A percentile compares a stretch with the other conserved stretches of the same genome.
Evolutionary conservation across 2,888 invertebrate genomes (phyloP).

Genomic region (Tetheella fluctuosa): DNA sequence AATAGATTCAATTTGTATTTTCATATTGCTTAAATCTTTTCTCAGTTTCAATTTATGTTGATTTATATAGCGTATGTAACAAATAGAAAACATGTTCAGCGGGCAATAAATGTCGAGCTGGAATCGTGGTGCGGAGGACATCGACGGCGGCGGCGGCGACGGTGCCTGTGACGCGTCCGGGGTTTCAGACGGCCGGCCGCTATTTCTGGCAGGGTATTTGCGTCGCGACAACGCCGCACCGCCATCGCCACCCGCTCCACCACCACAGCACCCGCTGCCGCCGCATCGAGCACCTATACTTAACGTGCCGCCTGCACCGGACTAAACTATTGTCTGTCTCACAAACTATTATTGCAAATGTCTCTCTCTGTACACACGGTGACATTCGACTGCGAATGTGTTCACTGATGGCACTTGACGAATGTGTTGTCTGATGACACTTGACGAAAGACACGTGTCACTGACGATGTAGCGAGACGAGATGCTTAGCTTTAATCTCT

Average conservation of each 20-base stretch:
- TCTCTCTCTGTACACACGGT: background rate
- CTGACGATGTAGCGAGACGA: background rate
- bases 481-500: background rate
- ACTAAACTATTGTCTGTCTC: slow-evolving; percentile 10
- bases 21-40: background rate
- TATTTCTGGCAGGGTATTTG: slow-evolving; percentile 76
- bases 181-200: slow-evolving; percentile 73
- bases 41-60: background rate
- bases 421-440: background rate
- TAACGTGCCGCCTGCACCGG: slow-evolving; percentile 60
- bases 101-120: slow-evolving; percentile 39
- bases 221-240: slow-evolving; percentile 50
- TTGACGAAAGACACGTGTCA: background rate
- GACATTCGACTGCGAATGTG: slow-evolving; percentile 1
- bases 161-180: slow-evolving; percentile 52
- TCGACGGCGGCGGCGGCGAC: slow-evolving; percentile 24
- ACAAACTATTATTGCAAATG: slow-evolving; percentile 5
- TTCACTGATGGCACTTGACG: background rate
- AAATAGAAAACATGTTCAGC: slow-evolving; percentile 38
- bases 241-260: slow-evolving; percentile 20
- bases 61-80: slow-evolving; percentile 32
- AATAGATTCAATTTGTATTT: background rate
- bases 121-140: slow-evolving; percentile 28
- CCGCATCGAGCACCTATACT: slow-evolving; percentile 49
- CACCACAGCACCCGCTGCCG: slow-evolving; percentile 19